Evolutionary conservation across 2,888 invertebrate genomes (phyloP), one percentile per base, ranked within the genome.

Genomic region (Dicyrtomina minuta): DNA sequence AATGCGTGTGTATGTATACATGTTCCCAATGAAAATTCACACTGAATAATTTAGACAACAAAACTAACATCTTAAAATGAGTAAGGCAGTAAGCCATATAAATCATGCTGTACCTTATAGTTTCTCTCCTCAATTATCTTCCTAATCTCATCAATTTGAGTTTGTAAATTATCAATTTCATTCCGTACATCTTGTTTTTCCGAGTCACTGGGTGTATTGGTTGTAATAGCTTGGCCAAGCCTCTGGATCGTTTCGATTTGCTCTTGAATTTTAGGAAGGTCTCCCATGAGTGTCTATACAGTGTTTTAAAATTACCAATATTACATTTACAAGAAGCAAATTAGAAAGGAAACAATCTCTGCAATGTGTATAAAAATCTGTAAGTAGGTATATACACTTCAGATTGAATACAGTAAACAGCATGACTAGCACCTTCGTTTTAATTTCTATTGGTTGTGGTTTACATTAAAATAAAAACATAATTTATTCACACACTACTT

Each of bases 51-150:
- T 27, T 41, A 60, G 20, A 60, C 20, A 22, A 41, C 10, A 61
- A 22, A 24, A 22, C n/a, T 60, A 41, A 39, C n/a, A 24, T 43
- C 51, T 72, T 76, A n/a, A n/a, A n/a, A n/a, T n/a, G n/a, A n/a
- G n/a, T n/a, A n/a, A n/a, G n/a, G n/a, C n/a, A n/a, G n/a, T n/a
- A n/a, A n/a, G n/a, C n/a, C n/a, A n/a, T n/a, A n/a, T n/a, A n/a
- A n/a, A n/a, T n/a, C n/a, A n/a, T n/a, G n/a, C n/a, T n/a, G n/a
- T n/a, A 82, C 81, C 80, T 90, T 89, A 79, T 89, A 89, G 80
- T 89, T 90, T 81, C 90, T 89, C 79, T 92, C 90, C 72, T 93
- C 93, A 77, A 94, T 84, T 87, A 90, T 90, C 70, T 87, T 86
- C 79, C 87, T 88, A 0, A 93, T 87, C 77, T 91, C 90, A 43